Evolutionary conservation across 2,888 invertebrate genomes (phyloP).

Genomic region (Nymphalis urticae): DNA sequence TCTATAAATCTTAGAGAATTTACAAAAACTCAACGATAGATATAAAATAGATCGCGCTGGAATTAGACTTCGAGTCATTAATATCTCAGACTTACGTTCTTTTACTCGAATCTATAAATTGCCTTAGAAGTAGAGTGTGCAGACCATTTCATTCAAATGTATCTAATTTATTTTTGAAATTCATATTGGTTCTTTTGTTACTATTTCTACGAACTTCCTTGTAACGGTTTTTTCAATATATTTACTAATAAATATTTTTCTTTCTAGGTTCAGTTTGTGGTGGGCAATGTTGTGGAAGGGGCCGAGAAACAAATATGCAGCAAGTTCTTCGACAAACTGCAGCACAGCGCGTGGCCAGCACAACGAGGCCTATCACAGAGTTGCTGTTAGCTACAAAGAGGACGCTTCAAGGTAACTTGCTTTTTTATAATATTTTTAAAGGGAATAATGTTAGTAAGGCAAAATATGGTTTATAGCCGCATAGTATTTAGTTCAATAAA

Average conservation of each 20-base stretch:
- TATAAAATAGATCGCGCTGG: neutral
- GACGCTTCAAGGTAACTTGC: conserved; percentile 85
- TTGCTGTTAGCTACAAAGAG: conserved; percentile 87
- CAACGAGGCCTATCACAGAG: conserved; percentile 88
- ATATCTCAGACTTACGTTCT: neutral
- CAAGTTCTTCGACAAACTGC: conserved; percentile 84
- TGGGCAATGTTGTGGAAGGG: conserved; percentile 86
- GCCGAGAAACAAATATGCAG: conserved; percentile 81
- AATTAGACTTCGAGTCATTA: neutral
- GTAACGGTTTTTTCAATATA: neutral
- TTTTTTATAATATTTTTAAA: neutral
- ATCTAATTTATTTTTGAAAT: neutral
- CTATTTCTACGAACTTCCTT: no score
- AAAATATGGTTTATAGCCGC: no score
- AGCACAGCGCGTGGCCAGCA: conserved; percentile 85
- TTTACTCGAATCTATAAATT: neutral
- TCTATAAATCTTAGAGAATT: conserved; percentile 2
- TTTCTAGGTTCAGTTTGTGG: conserved; percentile 82
- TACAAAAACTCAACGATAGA: neutral
- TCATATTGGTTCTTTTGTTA: no score
- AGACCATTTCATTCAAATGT: no score
- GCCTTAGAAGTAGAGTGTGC: no score
- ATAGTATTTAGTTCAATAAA: no score
- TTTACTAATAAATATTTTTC: conserved; percentile 29
- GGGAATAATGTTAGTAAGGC: no score